Evolutionary conservation across 2,113 vertebrate genomes (phyloP), one percentile per base, ranked within the genome.

Genomic region (Aegithalos caudatus): DNA sequence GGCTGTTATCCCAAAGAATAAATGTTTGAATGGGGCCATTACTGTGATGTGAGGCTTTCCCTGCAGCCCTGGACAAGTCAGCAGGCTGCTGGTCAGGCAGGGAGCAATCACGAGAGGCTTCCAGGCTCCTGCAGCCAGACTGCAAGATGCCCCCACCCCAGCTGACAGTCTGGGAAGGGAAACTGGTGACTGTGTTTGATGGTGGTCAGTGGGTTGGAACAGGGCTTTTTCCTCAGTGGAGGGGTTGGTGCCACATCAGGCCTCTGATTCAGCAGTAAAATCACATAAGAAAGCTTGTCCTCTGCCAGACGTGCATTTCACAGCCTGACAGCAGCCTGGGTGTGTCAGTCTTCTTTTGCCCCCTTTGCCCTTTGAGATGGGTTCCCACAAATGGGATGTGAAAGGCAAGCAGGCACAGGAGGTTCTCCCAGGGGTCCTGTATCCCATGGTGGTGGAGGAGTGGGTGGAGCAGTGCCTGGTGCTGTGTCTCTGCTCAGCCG

Each of bases 401-500:
- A 57, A 64, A 53, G 60, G 44, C 1, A 5, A 44, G 18, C 7
- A 62, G 29, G 35, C 64, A 6, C 9, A 2, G 1, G 4, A 58
- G 25, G 24, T 35, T 40, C 29, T 87, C n/a, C 37, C 31, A 16
- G 28, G 31, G 8, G 1, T 37, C 11, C 69, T 8, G 50, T 35
- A 5, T 25, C 20, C n/a, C 10, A 1, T 16, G 1, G 0, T 7
- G 6, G 16, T 11, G 38, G 21, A 71, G 42, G 23, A 65, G 28
- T 37, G 0, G 45, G 45, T 2, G 9, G n/a, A 69, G 53, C 33
- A 1, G 5, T 8, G 44, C 28, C 37, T 6, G 9, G 21, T 62
- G 40, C 27, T 0, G 0, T 29, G 16, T 11, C 35, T 58, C 33
- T 38, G 3, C 12, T 3, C 5, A 2, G n/a, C n/a, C 5, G 0